Conservation (phyloP, 23 tunicate genomes). For the Botrylloides violaceus region DNA sequence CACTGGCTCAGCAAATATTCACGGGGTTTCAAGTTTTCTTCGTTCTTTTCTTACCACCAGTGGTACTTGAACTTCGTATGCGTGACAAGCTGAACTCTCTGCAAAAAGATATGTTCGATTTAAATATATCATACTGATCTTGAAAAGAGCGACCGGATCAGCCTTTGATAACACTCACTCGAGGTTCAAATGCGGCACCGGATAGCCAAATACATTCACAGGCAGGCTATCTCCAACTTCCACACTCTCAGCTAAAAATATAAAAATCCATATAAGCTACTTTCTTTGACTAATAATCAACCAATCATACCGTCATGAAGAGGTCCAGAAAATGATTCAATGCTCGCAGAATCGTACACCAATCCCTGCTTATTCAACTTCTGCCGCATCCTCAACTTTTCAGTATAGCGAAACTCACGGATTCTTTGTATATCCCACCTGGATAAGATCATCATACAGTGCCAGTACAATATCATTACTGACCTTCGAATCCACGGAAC, state of each 20-base stretch:
- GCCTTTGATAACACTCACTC: conserved; percentile 16
- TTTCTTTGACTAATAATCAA: background rate
- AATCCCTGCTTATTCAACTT: conserved; percentile 36
- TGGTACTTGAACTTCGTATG: background rate
- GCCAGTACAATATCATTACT: too few relatives aligned
- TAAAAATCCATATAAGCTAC: background rate
- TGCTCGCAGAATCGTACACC: conserved; percentile 19
- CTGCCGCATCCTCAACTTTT: conserved; percentile 55
- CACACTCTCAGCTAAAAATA: conserved; percentile 28
- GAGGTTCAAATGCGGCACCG: conserved; percentile 14
- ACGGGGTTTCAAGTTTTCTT: too few relatives aligned
- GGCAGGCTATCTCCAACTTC: conserved; percentile 55
- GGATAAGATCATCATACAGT: background rate
- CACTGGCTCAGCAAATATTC: too few relatives aligned
- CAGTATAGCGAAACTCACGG: conserved; percentile 77
- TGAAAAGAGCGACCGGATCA: background rate
- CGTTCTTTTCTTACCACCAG: background rate
- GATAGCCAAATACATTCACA: conserved; percentile 57
- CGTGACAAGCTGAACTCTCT: conserved; percentile 24
- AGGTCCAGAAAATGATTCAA: conserved; percentile 20
- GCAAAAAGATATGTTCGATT: background rate
- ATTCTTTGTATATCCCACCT: conserved; percentile 87
- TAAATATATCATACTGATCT: background rate
- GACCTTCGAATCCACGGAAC: too few relatives aligned
- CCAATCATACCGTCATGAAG: conserved; percentile 22